Evolutionary conservation across 2,113 vertebrate genomes (phyloP).

Genomic region (Macroglossus sobrinus): DNA sequence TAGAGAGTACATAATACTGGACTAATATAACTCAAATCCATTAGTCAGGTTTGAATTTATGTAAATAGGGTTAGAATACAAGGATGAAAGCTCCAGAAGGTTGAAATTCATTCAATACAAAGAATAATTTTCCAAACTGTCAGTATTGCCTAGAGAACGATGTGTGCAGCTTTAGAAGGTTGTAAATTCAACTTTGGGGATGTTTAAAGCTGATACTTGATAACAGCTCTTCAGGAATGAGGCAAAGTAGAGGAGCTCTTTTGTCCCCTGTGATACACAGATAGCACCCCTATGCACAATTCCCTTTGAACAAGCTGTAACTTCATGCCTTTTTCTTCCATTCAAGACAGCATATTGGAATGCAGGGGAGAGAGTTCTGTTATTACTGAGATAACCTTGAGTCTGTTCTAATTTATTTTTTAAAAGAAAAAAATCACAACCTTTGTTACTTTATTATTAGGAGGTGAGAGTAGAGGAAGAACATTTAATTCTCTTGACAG

Average conservation of each 20-base stretch:
- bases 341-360: conserved; percentile 69
- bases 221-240: conserved; percentile 50
- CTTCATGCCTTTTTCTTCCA: conserved; percentile 52
- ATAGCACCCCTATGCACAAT: conserved; percentile 27
- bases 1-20: not conserved
- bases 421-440: conserved; percentile 72
- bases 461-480: conserved; percentile 11
- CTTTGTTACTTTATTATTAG: conserved; percentile 68
- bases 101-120: not conserved
- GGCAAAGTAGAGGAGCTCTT: conserved; percentile 31
- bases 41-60: conserved; percentile 31
- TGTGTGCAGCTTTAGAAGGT: not conserved
- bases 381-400: conserved; percentile 75
- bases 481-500: conserved; percentile 50
- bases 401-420: conserved; percentile 74
- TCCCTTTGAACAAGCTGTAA: conserved; percentile 49
- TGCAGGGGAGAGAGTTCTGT: conserved; percentile 62
- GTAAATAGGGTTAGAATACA: conserved; percentile 17
- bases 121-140: conserved; percentile 53
- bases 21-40: conserved; percentile 35
- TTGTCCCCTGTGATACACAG: conserved; percentile 53
- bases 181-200: not conserved
- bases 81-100: not conserved
- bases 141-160: not conserved
- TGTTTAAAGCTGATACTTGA: conserved; percentile 42